These are phyloP conservation scores for Junonia oenone DNA, from an alignment of 2,888 invertebrate species.

Conservation along the genomic window DNA sequence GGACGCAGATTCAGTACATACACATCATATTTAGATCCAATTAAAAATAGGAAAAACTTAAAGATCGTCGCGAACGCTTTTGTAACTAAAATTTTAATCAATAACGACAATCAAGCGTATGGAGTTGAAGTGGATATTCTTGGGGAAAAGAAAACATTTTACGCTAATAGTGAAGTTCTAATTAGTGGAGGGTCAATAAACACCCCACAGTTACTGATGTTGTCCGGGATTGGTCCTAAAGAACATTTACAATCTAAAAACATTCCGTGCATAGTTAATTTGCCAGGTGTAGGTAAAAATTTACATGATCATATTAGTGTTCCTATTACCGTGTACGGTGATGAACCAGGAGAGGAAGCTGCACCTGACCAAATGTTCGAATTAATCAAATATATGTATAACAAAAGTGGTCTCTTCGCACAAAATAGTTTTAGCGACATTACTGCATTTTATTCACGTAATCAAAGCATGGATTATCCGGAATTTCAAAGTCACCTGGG, in stretches of 20 bases:
- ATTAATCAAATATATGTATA: conserved; percentile 65
- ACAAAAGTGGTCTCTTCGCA: conserved; percentile 69
- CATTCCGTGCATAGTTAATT: conserved; percentile 53
- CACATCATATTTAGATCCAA: conserved; percentile 59
- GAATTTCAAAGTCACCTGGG: conserved; percentile 46
- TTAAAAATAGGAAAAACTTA: conserved; percentile 45
- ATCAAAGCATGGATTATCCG: conserved; percentile 44
- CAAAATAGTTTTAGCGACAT: conserved; percentile 76
- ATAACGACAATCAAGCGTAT: conserved; percentile 51
- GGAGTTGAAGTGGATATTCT: conserved; percentile 54
- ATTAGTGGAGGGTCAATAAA: conserved; percentile 68
- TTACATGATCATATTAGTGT: conserved; percentile 73
- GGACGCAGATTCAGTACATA: conserved; percentile 71
- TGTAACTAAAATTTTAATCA: conserved; percentile 70
- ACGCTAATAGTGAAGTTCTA: conserved; percentile 63
- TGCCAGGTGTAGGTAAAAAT: conserved; percentile 70
- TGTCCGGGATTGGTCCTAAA: conserved; percentile 73
- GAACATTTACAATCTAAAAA: conserved; percentile 50
- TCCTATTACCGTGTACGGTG: conserved; percentile 51
- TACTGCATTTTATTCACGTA: conserved; percentile 40
- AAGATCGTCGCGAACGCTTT: conserved; percentile 63
- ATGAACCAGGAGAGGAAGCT: conserved; percentile 40
- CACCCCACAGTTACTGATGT: conserved; percentile 69
- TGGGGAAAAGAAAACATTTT: conserved; percentile 29
- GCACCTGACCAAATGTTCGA: conserved; percentile 44